These are phyloP conservation scores for Cerastoderma edule DNA, from an alignment of 2,888 invertebrate genomes.

Conservation along the genomic window DNA sequence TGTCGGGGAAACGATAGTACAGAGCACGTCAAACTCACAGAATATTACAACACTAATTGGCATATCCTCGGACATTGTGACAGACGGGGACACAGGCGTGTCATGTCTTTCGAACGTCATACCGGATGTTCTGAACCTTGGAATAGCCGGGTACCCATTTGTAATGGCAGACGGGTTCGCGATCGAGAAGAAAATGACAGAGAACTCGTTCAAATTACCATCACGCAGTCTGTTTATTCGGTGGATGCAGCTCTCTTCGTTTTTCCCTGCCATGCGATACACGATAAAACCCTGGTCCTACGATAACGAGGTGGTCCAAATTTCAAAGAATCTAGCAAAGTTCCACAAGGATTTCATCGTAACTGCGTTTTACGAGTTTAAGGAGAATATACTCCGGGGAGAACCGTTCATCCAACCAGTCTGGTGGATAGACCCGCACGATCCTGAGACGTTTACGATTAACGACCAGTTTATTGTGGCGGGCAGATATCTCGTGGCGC, in stretches of 20 bases:
- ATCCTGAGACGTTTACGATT: constrained; percentile 63
- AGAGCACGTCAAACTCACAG: constrained; percentile 86
- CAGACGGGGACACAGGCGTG: constrained; percentile 92
- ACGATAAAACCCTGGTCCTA: constrained; percentile 94
- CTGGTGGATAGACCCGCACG: constrained; percentile 74
- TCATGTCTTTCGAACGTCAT: constrained; percentile 90
- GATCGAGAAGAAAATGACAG: constrained; percentile 21
- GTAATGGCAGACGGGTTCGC: constrained; percentile 96
- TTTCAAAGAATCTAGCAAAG: constrained; percentile 48
- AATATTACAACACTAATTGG: constrained; percentile 91
- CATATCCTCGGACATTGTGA: constrained; percentile 87
- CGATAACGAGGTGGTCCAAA: constrained; percentile 86
- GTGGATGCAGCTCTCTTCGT: constrained; percentile 94
- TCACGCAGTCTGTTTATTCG: constrained; percentile 86
- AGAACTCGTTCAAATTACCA: constrained; percentile 51
- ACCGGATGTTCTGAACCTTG: constrained; percentile 88
- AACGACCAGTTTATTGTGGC: constrained; percentile 77
- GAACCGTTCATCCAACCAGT: constrained; percentile 82
- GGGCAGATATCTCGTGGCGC: constrained; percentile 74
- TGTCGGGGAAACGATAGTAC: constrained; percentile 53
- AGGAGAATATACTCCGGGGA: constrained; percentile 87
- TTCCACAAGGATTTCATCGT: constrained; percentile 85
- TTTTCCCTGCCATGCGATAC: constrained; percentile 95
- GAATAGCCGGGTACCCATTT: constrained; percentile 93
- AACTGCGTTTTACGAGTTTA: constrained; percentile 90